Evolutionary conservation across 2,888 invertebrate species (phyloP), one percentile per base, ranked within the genome.

Genomic region (Microplitis manilae): DNA sequence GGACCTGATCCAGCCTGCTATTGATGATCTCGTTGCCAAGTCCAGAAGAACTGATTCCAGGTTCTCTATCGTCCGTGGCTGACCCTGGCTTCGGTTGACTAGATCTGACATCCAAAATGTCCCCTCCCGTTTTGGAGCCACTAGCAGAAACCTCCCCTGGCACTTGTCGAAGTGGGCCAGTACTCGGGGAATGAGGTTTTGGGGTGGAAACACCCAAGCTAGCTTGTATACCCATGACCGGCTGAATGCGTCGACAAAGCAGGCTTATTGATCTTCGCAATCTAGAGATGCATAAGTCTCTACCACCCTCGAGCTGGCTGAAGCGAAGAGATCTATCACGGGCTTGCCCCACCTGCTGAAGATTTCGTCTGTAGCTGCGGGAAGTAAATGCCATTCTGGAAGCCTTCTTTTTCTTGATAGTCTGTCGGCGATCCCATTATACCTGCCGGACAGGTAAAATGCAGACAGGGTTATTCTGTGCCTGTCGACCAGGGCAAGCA

Each of bases 401-500:
- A 68, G 68, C 1, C 9, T 8, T 9, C 40, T 68, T 62, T 13
- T 9, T 62, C 68, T 73, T 1, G 86, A 86, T 0, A 86, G 79
- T 6, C 80, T 75, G 65, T 85, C 85, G 5, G 85, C 85, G 41
- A 84, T 83, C 2, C 83, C 81, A 73, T 87, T 86, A 85, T 83
- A 84, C n/a, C 76, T 75, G 6, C 84, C 85, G 15, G 85, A 84
- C 5, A 85, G 78, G 70, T 83, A 83, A 7, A 64, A 74, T 39
- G 82, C 81, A 70, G 82, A 75, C 2, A 86, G 68, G 2, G 72
- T 77, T 60, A 83, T 79, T 8, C 81, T 41, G 50, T 79, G 60
- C 7, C 70, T 59, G 68, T 82, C 80, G 8, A 81, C 68, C 65
- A 73, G n/a, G 15, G 41, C n/a, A 4, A 79, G 76, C 6, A 79